Base-by-base conservation (phyloP, 2,113 vertebrate genomes). In the Dendropsophus ebraccatus region DNA sequence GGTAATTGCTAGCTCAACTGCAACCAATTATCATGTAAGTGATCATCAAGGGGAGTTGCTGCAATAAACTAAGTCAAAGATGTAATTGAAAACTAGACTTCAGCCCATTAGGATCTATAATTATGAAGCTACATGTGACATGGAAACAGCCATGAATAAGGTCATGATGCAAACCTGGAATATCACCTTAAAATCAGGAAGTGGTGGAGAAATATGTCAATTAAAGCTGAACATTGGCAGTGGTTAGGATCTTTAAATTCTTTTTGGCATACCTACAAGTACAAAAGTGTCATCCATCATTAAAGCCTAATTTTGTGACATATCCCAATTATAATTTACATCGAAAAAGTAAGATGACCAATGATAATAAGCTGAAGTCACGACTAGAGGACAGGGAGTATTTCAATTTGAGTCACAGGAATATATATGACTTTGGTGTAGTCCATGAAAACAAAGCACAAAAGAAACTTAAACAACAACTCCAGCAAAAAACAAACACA, bases 1-100 rank as follows among this genome's bases (percentile, higher is more conserved):
- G 41, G 37, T 74, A n/a, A 74, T 74, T 74, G 41, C 17, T 49
- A 21, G 1, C 2, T 25, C 12, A 49, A 25, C 12, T 76, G n/a
- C 21, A 16, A 75, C 72, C 23, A 52, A 52, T 76, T 28, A 49
- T 76, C 47, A 50, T 10, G 45, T 30, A 28, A 30, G 73, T 50
- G 73, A 50, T 76, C 13, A 52, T 76, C 47, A 72, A 11, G 72
- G 65, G 65, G 65, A 82, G 49, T 72, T 82, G 65, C 52, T 54
- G 37, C 6, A 30, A 54, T 35, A 70, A 50, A 4, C 16, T 82
- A 35, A 70, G 13, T 10, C 47, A 72, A 82, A 69, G 12, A 41
- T 65, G 62, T 81, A 47, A 81, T 81, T 69, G n/a, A 69, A 19
- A 70, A 50, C 81, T 54, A 37, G 25, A 21, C 49, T 49, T 52